These are phyloP conservation scores for Seladonia tumulorum DNA, from an alignment of 2,888 invertebrate genomes.

Conservation along the genomic window DNA sequence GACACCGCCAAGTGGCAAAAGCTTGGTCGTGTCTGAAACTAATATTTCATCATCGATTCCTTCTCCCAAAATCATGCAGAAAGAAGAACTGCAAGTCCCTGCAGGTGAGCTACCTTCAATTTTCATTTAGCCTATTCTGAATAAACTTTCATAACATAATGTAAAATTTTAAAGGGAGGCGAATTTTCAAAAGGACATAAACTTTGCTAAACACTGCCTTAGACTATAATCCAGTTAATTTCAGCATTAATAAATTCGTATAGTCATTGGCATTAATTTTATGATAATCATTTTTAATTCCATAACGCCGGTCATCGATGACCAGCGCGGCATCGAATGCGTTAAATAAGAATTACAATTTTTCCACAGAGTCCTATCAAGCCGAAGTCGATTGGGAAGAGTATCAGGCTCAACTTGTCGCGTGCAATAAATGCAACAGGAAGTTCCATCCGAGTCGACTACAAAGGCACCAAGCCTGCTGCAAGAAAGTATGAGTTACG, in stretches of 20 bases:
- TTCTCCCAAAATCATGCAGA: background rate
- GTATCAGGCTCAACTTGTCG: constrained; percentile 70
- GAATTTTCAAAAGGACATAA: too few relatives aligned
- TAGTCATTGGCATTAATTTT: too few relatives aligned
- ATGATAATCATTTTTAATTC: too few relatives aligned
- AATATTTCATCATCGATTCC: background rate
- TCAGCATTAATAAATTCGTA: too few relatives aligned
- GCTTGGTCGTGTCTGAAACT: background rate
- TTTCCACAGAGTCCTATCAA: constrained; percentile 36
- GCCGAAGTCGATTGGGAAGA: constrained; percentile 74
- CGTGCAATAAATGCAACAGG: constrained; percentile 74
- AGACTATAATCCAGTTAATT: too few relatives aligned
- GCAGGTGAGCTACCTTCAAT: constrained; percentile 22
- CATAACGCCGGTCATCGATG: too few relatives aligned
- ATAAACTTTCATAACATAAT: background rate
- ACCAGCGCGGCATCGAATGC: background rate
- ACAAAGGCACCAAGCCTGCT: constrained; percentile 68
- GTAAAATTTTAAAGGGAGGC: too few relatives aligned
- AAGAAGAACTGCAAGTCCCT: background rate
- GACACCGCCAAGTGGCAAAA: constrained; percentile 66
- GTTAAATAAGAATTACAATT: background rate
- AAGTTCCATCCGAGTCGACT: constrained; percentile 74
- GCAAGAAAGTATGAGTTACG: constrained; percentile 54
- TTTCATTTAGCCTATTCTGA: background rate
- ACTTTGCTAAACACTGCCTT: too few relatives aligned